phyloP scores from a whole-genome alignment of 2,113 vertebrate genomes.

The Xiphorhynchus elegans region DNA sequence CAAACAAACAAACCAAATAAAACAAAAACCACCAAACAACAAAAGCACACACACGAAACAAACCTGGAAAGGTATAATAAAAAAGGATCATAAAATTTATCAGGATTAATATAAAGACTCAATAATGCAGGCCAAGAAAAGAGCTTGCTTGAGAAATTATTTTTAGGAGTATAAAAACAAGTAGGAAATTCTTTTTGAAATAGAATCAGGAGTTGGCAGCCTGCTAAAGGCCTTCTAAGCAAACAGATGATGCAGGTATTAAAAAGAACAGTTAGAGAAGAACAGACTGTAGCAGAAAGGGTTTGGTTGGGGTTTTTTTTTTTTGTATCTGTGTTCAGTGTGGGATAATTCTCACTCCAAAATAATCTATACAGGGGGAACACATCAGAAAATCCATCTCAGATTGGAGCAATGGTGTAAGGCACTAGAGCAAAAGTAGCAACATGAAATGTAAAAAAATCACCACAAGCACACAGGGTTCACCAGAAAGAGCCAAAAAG shows the following conservation, averaged over 20 bases:
- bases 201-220: not conserved
- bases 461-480: not conserved
- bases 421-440: not conserved
- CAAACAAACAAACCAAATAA: too few species aligned
- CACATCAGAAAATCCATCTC: not conserved
- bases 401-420: not conserved
- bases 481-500: not conserved
- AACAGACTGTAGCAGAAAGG: not conserved
- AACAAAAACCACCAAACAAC: not conserved
- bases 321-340: not conserved
- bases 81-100: not conserved
- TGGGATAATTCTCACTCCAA: not conserved
- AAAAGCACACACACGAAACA: not conserved
- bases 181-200: not conserved
- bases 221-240: not conserved
- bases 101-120: not conserved
- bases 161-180: not conserved
- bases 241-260: not conserved
- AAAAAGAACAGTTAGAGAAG: not conserved
- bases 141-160: not conserved
- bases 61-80: not conserved
- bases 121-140: not conserved
- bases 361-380: not conserved
- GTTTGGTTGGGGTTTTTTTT: not conserved
- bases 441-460: not conserved